Evolutionary conservation across 2,888 invertebrate genomes (phyloP).

Genomic region (Polia nebulosa): DNA sequence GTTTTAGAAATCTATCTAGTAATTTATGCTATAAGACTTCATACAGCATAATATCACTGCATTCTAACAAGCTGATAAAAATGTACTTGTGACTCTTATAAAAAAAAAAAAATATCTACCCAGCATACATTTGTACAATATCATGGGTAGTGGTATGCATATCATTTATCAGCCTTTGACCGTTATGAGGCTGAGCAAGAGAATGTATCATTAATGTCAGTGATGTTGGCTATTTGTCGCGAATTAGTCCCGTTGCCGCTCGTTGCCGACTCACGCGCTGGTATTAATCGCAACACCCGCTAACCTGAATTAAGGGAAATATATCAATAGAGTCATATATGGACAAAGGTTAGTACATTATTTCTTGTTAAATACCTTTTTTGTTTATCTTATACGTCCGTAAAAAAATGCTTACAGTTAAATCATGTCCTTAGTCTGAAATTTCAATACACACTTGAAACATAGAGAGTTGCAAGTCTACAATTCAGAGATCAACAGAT

Average conservation of each 20-base stretch:
- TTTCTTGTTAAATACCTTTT: not conserved
- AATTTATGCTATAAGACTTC: not conserved
- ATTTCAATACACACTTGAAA: constrained; percentile 2
- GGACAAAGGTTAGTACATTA: not conserved
- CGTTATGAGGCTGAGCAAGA: constrained; percentile 44
- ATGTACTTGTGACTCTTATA: not conserved
- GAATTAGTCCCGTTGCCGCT: constrained; percentile 55
- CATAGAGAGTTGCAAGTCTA: not conserved
- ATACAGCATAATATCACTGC: not conserved
- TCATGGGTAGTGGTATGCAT: constrained; percentile 15
- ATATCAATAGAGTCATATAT: not conserved
- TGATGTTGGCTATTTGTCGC: constrained; percentile 63
- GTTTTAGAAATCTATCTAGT: not conserved
- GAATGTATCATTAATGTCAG: constrained; percentile 62
- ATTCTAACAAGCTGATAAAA: too few relatives aligned
- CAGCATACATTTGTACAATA: not conserved
- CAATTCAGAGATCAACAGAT: constrained; percentile 13
- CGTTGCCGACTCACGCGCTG: constrained; percentile 43
- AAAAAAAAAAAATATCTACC: not conserved
- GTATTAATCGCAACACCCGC: constrained; percentile 31
- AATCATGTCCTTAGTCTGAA: not conserved
- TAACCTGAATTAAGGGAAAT: constrained; percentile 20
- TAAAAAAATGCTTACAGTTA: not conserved
- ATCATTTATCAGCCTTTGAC: constrained; percentile 40
- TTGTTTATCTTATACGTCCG: not conserved